phyloP scores from a whole-genome alignment of 2,888 invertebrate species.

The Acleris emargana region DNA sequence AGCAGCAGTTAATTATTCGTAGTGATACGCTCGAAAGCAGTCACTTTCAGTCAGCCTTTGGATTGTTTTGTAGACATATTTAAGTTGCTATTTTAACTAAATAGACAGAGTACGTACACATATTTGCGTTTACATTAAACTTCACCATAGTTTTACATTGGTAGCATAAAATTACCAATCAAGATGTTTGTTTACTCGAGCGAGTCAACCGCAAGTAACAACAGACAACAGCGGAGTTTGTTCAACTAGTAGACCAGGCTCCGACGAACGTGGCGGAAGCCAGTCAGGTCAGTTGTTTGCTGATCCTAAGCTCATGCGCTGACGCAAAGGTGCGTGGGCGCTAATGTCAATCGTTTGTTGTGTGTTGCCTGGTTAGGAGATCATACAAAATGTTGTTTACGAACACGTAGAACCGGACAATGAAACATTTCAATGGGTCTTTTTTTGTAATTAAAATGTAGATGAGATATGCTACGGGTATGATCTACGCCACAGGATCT shows the following conservation, averaged over 20 bases:
- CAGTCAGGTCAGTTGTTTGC: conserved; percentile 59
- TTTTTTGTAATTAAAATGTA: too few relatives aligned
- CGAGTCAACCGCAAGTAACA: conserved; percentile 1
- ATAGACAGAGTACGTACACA: too few relatives aligned
- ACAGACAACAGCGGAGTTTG: conserved; percentile 8
- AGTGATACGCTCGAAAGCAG: too few relatives aligned
- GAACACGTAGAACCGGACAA: background rate
- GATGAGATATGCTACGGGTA: too few relatives aligned
- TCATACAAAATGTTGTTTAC: conserved; percentile 13
- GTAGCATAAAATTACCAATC: background rate
- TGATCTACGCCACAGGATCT: too few relatives aligned
- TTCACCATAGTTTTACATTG: too few relatives aligned
- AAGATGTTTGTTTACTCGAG: background rate
- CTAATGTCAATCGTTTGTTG: conserved; percentile 37
- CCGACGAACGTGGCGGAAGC: conserved; percentile 60
- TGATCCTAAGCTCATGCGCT: conserved; percentile 61
- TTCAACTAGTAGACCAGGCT: conserved; percentile 11
- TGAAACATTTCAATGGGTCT: too few relatives aligned
- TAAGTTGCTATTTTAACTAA: too few relatives aligned
- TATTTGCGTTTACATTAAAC: too few relatives aligned
- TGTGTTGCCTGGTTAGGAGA: conserved; percentile 7
- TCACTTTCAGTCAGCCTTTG: too few relatives aligned
- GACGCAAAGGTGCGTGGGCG: conserved; percentile 58
- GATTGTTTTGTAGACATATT: too few relatives aligned
- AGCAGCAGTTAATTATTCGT: too few relatives aligned